These are phyloP conservation scores for Gyps fulvus DNA, from an alignment of 2,113 vertebrate genomes.

Conservation along the genomic window DNA sequence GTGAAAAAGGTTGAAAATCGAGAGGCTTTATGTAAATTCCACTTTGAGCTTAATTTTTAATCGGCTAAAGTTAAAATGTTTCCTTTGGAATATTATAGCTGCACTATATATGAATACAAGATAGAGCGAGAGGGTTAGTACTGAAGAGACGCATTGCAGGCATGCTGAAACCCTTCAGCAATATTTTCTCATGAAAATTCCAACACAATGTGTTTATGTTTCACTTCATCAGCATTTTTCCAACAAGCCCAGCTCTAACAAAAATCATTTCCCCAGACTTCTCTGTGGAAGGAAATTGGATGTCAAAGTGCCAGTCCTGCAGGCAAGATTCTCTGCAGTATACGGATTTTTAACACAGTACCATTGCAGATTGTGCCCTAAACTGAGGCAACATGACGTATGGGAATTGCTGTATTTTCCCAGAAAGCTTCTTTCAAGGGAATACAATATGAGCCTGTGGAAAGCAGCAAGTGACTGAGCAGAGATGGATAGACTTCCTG, in stretches of 20 bases:
- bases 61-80: background rate
- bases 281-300: background rate
- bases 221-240: conserved; percentile 38
- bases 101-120: background rate
- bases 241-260: background rate
- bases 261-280: background rate
- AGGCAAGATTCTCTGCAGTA: background rate
- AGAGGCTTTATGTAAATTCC: background rate
- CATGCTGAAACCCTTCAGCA: background rate
- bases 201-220: conserved; percentile 21
- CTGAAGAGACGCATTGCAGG: background rate
- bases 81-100: background rate
- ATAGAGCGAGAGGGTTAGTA: background rate
- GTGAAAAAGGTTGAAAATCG: background rate
- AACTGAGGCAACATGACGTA: background rate
- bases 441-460: background rate
- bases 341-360: background rate
- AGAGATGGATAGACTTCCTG: background rate
- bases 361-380: background rate
- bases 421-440: background rate
- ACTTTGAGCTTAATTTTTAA: background rate
- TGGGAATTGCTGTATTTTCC: conserved; percentile 19
- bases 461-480: background rate
- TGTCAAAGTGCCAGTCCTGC: conserved; percentile 16
- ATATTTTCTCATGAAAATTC: conserved; percentile 38